phyloP scores from a whole-genome alignment of 2,888 invertebrate species.

The Synanthedon formicaeformis region DNA sequence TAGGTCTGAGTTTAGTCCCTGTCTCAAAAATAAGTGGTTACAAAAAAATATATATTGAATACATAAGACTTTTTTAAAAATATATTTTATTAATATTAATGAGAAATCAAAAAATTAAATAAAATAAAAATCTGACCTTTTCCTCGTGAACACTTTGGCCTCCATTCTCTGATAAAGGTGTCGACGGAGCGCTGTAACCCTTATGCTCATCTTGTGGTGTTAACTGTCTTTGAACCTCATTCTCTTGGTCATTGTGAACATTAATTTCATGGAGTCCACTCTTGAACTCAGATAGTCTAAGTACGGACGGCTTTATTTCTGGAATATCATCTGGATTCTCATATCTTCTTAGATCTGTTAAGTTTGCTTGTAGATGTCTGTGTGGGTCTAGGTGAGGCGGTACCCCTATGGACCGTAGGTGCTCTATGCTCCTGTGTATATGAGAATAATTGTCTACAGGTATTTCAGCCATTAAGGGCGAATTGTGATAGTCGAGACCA shows the following conservation, averaged over 20 bases:
- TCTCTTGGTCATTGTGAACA: slow-evolving; percentile 54
- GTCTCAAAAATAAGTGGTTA: neutral
- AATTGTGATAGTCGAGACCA: slow-evolving; percentile 76
- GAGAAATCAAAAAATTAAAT: slow-evolving; percentile 2
- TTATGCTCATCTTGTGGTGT: slow-evolving; percentile 62
- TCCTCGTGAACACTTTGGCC: slow-evolving; percentile 61
- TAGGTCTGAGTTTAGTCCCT: neutral
- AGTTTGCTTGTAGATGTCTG: slow-evolving; percentile 56
- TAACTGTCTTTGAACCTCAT: slow-evolving; percentile 55
- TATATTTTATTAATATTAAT: slow-evolving; percentile 2
- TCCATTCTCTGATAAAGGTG: slow-evolving; percentile 62
- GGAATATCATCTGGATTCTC: slow-evolving; percentile 64
- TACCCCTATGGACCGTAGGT: slow-evolving; percentile 72
- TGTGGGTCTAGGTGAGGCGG: slow-evolving; percentile 60
- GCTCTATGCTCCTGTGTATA: slow-evolving; percentile 76
- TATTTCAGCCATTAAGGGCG: slow-evolving; percentile 76
- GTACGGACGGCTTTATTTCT: slow-evolving; percentile 63
- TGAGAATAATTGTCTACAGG: slow-evolving; percentile 75
- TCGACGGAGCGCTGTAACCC: slow-evolving; percentile 65
- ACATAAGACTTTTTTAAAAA: neutral
- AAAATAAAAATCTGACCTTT: slow-evolving; percentile 47
- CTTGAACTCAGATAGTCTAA: slow-evolving; percentile 64
- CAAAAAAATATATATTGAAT: neutral
- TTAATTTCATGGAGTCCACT: slow-evolving; percentile 58
- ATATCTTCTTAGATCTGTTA: slow-evolving; percentile 61